phyloP scores from a whole-genome alignment of 2,888 invertebrate genomes.

The Ectemnius continuus region DNA sequence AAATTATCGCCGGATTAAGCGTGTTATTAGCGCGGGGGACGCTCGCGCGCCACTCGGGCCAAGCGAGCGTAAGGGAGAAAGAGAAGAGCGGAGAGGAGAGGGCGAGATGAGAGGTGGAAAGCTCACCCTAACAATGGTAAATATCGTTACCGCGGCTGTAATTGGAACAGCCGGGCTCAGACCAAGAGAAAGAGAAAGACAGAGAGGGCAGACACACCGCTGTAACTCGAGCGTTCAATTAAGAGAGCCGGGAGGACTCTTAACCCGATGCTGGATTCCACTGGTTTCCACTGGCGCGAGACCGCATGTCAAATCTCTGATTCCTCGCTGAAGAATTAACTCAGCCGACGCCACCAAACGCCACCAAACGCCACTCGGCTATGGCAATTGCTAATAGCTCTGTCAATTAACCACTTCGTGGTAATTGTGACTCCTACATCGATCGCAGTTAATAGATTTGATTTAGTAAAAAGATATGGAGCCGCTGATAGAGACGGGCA shows the following conservation, averaged over 20 bases:
- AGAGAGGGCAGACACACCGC: slow-evolving; percentile 36
- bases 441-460: too few species aligned
- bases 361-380: too few species aligned
- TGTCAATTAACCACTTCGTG: too few species aligned
- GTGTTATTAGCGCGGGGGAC: slow-evolving; percentile 58
- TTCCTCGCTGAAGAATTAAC: background rate
- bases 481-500: too few species aligned
- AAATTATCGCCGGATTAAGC: slow-evolving; percentile 66
- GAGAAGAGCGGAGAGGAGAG: slow-evolving; percentile 28
- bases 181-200: slow-evolving; percentile 31
- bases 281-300: slow-evolving; percentile 55
- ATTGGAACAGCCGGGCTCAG: slow-evolving; percentile 59
- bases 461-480: too few species aligned
- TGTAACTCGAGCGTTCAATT: slow-evolving; percentile 65
- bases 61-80: background rate
- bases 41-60: background rate
- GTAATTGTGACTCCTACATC: too few species aligned
- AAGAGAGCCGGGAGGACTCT: slow-evolving; percentile 53
- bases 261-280: slow-evolving; percentile 58
- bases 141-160: slow-evolving; percentile 64
- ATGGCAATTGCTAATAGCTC: too few species aligned
- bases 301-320: slow-evolving; percentile 42
- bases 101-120: slow-evolving; percentile 22
- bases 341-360: too few species aligned
- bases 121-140: slow-evolving; percentile 64